Evolutionary conservation across 2,888 invertebrate genomes (phyloP).

Genomic region (Hirtodrosophila trivittata): DNA sequence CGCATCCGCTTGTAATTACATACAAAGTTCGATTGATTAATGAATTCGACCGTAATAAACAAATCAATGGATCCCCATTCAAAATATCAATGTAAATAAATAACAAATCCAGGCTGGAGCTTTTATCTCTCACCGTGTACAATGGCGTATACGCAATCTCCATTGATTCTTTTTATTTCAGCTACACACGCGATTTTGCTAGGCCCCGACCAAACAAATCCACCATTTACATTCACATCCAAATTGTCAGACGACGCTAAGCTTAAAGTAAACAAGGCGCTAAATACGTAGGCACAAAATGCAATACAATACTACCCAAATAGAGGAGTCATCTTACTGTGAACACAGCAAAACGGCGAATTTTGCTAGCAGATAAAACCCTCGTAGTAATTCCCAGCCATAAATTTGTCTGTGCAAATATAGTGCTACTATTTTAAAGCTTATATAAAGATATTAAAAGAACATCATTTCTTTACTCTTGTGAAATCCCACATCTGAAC

Average conservation of each 20-base stretch:
- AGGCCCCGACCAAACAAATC: slow-evolving; percentile 8
- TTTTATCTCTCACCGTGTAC: neutral
- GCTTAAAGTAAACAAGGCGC: slow-evolving; percentile 61
- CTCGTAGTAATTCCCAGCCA: too few species aligned
- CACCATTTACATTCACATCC: neutral
- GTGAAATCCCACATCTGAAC: too few species aligned
- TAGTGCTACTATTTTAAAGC: too few species aligned
- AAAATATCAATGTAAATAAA: slow-evolving; percentile 32
- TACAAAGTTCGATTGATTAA: slow-evolving; percentile 34
- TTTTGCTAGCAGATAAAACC: slow-evolving; percentile 1
- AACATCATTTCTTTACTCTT: too few species aligned
- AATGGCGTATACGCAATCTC: slow-evolving; percentile 38
- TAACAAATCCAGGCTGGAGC: slow-evolving; percentile 13
- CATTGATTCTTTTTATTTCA: slow-evolving; percentile 20
- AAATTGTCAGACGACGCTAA: slow-evolving; percentile 36
- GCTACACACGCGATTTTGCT: slow-evolving; percentile 23
- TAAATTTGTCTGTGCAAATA: too few species aligned
- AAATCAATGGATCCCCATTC: slow-evolving; percentile 17
- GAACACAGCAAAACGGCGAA: too few species aligned
- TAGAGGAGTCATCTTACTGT: neutral
- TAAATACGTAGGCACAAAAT: slow-evolving; percentile 60
- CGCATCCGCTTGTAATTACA: slow-evolving; percentile 29
- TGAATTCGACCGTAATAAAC: slow-evolving; percentile 28
- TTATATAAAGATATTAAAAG: too few species aligned
- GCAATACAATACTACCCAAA: slow-evolving; percentile 48